These are phyloP conservation scores for Caenorhabditis wallacei DNA, from an alignment of 2,888 invertebrate genomes.

Conservation along the genomic window DNA sequence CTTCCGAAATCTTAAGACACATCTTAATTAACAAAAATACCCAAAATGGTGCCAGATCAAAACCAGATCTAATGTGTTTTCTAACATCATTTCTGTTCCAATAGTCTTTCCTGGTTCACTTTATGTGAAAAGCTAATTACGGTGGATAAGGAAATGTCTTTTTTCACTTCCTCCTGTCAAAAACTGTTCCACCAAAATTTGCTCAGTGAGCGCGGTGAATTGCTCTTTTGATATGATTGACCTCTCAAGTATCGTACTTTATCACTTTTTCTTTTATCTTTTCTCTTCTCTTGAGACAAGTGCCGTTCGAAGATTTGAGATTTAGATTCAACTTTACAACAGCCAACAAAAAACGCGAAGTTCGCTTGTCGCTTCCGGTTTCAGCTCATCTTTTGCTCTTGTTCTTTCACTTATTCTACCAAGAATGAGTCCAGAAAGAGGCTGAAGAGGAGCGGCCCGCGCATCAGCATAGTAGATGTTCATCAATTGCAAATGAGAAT, in stretches of 20 bases:
- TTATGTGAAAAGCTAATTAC: conserved; percentile 5
- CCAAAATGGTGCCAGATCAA: background rate
- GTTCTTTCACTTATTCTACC: conserved; percentile 30
- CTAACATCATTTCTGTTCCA: background rate
- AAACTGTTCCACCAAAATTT: conserved; percentile 4
- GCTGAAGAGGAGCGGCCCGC: conserved; percentile 3
- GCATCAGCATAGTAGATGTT: conserved; percentile 65
- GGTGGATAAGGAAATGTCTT: background rate
- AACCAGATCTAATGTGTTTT: background rate
- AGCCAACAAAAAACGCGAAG: conserved; percentile 23
- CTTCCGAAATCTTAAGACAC: background rate
- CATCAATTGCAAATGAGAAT: conserved; percentile 71
- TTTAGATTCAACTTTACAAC: conserved; percentile 29
- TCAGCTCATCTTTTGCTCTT: conserved; percentile 45
- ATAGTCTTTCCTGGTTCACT: too few relatives aligned
- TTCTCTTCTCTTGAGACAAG: background rate
- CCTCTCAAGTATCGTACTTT: conserved; percentile 32
- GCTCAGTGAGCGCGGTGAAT: conserved; percentile 16
- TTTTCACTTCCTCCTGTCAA: conserved; percentile 11
- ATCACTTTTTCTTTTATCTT: background rate
- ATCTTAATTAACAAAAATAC: conserved; percentile 35
- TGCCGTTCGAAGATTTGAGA: conserved; percentile 14
- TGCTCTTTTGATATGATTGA: conserved; percentile 20
- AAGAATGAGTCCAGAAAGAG: conserved; percentile 41
- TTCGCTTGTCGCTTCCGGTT: conserved; percentile 32